Evolutionary conservation across 2,797 vertebrate genomes (phyloP).

Genomic region (Arvicola amphibius): DNA sequence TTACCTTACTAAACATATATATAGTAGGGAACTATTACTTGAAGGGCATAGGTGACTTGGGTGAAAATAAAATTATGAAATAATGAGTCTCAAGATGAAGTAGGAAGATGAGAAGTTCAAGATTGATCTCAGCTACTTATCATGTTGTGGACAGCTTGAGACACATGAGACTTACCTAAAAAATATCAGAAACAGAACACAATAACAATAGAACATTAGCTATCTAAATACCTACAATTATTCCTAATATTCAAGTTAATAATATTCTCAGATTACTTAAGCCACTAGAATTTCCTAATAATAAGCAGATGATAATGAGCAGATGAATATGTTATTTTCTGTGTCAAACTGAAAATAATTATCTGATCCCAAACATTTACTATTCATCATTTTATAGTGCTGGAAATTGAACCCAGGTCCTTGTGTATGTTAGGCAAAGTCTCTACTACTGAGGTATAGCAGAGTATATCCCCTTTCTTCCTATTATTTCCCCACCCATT

Average conservation of each 20-base stretch:
- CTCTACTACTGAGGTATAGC: too few relatives aligned
- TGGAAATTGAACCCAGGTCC: background rate
- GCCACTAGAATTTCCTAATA: background rate
- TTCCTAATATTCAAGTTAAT: background rate
- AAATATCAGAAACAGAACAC: background rate
- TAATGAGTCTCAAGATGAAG: background rate
- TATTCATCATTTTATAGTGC: background rate
- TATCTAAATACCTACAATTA: background rate
- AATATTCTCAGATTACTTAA: background rate
- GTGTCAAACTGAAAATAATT: background rate
- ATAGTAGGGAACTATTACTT: background rate
- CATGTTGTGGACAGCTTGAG: background rate
- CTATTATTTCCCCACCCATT: background rate
- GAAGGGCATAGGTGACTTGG: background rate
- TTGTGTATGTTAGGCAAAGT: background rate
- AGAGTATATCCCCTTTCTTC: background rate
- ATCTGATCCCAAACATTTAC: background rate
- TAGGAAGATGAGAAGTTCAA: background rate
- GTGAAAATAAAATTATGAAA: background rate
- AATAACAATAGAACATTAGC: background rate
- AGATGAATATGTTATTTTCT: conserved; percentile 1
- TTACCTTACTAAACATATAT: background rate
- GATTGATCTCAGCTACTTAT: background rate
- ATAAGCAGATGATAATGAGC: background rate
- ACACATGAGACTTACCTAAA: background rate